These are phyloP conservation scores for Ia io DNA, from an alignment of 2,113 vertebrate species.

Conservation along the genomic window DNA sequence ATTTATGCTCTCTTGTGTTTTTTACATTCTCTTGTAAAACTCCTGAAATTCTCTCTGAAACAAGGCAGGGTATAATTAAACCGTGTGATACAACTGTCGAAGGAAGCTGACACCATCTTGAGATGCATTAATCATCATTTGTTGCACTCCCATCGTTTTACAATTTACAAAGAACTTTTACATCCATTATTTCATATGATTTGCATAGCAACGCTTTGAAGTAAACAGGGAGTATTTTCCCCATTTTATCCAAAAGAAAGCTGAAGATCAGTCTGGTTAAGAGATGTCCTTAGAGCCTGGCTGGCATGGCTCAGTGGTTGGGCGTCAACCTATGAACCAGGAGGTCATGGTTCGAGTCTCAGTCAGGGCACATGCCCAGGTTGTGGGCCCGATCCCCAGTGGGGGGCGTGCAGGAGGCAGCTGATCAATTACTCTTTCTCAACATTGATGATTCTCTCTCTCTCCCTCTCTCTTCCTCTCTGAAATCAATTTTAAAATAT, in stretches of 20 bases:
- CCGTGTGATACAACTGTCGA: not conserved
- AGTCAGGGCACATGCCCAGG: too few relatives aligned
- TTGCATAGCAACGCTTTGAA: not conserved
- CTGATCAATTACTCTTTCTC: too few relatives aligned
- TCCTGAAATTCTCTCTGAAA: conserved; percentile 44
- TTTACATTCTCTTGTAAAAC: conserved; percentile 42
- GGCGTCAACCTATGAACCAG: too few relatives aligned
- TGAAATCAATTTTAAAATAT: too few relatives aligned
- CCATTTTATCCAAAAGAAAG: conserved; percentile 14
- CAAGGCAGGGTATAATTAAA: conserved; percentile 61
- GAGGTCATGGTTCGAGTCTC: too few relatives aligned
- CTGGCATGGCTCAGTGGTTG: too few relatives aligned
- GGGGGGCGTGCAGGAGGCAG: too few relatives aligned
- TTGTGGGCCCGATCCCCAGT: too few relatives aligned
- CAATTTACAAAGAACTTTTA: conserved; percentile 2
- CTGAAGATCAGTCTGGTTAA: not conserved
- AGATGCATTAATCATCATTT: conserved; percentile 55
- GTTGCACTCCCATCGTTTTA: not conserved
- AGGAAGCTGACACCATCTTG: conserved; percentile 7
- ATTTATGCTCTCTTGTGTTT: conserved; percentile 54
- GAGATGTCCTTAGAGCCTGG: not conserved
- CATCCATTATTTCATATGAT: not conserved
- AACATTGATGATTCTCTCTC: too few relatives aligned
- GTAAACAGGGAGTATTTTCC: conserved; percentile 3
- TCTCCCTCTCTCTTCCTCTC: too few relatives aligned